Evolutionary conservation across 1,140 invertebrate genomes (phyloP), one percentile per base, ranked within the genome.

Genomic region (Helicoverpa armigera): DNA sequence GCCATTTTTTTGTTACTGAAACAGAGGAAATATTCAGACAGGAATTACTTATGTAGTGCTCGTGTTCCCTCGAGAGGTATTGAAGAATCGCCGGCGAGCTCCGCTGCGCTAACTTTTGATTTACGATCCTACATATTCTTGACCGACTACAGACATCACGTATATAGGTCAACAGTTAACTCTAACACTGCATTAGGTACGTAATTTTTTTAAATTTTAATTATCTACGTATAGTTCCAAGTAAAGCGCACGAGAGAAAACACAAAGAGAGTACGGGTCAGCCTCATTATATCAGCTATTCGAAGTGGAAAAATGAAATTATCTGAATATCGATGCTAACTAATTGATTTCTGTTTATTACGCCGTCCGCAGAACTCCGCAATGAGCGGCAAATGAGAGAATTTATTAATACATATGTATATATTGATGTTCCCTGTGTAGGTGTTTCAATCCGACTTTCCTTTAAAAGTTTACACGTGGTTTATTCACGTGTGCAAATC

Each of bases 101-200:
- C 23, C 79, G 29, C 58, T 65, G 73, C 14, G 35, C 77, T 60
- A 78, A 82, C 67, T 77, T 78, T 73, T 83, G 81, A 83, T 83
- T 83, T 83, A 81, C 72, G 72, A 63, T 31, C 14, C 12, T 53
- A 79, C 78, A 67, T 73, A 58, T 79, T 61, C 67, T 60, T 73
- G 58, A 50, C 56, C 56, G 13, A 50, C 58, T 75, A 48, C 31
- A 13, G 12, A 23, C 56, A 23, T 43, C 35, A 13, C 50, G 53
- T n/a, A 63, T 51, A 61, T 50, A 35, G 56, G 48, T 63, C 58
- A 63, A 51, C 43, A 69, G 48, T 69, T 23, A 69, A 69, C 43
- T 50, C 43, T 16, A 48, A 67, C 48, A 43, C 1, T 16, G 11
- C 12, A 23, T 23, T 18, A 58, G n/a, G 18, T 67, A 50, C 11